These are phyloP conservation scores for Dascyllus trimaculatus DNA, from an alignment of 2,113 vertebrate species.

Conservation along the genomic window DNA sequence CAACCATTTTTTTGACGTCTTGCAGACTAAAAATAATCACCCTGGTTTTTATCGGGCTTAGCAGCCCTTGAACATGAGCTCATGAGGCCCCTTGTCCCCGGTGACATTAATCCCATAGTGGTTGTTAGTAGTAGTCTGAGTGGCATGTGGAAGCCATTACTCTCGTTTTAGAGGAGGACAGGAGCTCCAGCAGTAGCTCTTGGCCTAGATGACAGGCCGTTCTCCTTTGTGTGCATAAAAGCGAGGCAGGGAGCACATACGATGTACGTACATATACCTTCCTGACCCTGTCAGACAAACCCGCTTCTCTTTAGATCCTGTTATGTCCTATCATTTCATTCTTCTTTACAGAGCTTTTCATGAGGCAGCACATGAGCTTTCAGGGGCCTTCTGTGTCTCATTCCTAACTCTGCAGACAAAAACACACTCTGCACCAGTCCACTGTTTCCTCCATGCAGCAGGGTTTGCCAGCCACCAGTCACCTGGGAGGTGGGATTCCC, in stretches of 20 bases:
- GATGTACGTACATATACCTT: conserved; percentile 58
- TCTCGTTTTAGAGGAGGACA: conserved; percentile 78
- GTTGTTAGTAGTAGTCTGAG: conserved; percentile 79
- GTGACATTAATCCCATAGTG: conserved; percentile 79
- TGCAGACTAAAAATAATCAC: conserved; percentile 73
- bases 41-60: conserved; percentile 75
- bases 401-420: conserved; percentile 6
- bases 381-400: background rate
- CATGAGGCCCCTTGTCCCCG: conserved; percentile 76
- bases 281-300: conserved; percentile 46
- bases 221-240: conserved; percentile 55
- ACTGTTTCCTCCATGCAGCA: conserved; percentile 49
- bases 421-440: conserved; percentile 47
- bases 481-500: conserved; percentile 78
- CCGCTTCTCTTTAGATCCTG: conserved; percentile 32
- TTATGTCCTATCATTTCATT: conserved; percentile 24
- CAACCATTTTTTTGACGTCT: conserved; percentile 62
- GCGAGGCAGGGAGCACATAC: conserved; percentile 26
- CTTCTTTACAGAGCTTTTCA: conserved; percentile 24
- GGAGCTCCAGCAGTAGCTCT: conserved; percentile 68
- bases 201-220: conserved; percentile 52
- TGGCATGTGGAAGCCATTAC: conserved; percentile 85
- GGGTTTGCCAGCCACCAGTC: conserved; percentile 58
- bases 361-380: conserved; percentile 18
- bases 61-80: conserved; percentile 78